Conservation (phyloP, 2,888 invertebrate genomes). For the Netelia inedita region DNA sequence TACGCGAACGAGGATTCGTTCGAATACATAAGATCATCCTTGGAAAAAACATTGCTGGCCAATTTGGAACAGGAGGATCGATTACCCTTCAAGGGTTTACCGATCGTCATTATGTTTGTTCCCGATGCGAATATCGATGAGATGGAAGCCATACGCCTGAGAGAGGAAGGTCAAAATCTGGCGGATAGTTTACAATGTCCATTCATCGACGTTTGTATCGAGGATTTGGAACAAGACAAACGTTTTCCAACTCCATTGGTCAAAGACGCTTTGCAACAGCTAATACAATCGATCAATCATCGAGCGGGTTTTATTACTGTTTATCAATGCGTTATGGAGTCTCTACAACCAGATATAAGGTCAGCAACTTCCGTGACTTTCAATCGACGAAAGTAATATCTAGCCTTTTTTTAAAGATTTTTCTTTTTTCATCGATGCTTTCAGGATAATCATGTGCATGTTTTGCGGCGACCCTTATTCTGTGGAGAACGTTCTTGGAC, state of each 20-base stretch:
- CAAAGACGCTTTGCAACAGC: constrained; percentile 90
- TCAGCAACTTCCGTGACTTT: constrained; percentile 77
- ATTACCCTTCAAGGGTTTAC: constrained; percentile 93
- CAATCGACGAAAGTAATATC: constrained; percentile 6
- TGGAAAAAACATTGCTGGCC: constrained; percentile 95
- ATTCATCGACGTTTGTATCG: constrained; percentile 92
- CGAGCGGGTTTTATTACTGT: constrained; percentile 91
- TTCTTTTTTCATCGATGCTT: constrained; percentile 61
- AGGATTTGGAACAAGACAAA: constrained; percentile 86
- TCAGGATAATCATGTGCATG: constrained; percentile 96
- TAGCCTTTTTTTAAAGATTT: neutral
- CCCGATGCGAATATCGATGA: constrained; percentile 94
- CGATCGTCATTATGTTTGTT: constrained; percentile 96
- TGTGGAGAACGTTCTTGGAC: constrained; percentile 95
- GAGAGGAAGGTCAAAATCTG: constrained; percentile 95
- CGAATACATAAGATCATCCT: constrained; percentile 95
- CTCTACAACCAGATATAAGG: constrained; percentile 94
- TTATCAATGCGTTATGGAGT: constrained; percentile 91
- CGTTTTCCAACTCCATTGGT: constrained; percentile 89
- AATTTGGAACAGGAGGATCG: constrained; percentile 97
- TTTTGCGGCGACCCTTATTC: constrained; percentile 98
- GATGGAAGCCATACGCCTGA: constrained; percentile 93
- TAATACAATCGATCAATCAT: constrained; percentile 92
- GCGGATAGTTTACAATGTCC: constrained; percentile 95
- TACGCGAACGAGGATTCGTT: constrained; percentile 97